Evolutionary conservation across 2,888 invertebrate species (phyloP).

Genomic region (Serripes groenlandicus): DNA sequence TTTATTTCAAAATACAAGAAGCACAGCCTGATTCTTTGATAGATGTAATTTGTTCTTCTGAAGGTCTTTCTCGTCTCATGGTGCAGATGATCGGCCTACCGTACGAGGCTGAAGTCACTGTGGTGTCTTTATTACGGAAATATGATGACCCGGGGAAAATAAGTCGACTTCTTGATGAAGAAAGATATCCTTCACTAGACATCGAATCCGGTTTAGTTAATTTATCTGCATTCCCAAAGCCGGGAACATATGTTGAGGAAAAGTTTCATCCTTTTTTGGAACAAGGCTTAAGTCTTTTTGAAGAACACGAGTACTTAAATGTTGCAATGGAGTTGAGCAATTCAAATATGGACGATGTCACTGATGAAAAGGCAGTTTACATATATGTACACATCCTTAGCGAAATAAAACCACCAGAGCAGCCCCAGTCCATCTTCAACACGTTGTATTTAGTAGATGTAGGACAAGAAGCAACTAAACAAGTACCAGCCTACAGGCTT

Average conservation of each 20-base stretch:
- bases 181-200: constrained; percentile 5
- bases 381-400: constrained; percentile 51
- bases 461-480: constrained; percentile 16
- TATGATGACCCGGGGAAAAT: neutral
- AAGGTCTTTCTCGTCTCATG: neutral
- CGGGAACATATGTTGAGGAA: constrained; percentile 58
- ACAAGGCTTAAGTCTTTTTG: constrained; percentile 37
- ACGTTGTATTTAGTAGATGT: constrained; percentile 17
- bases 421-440: neutral
- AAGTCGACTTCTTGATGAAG: neutral
- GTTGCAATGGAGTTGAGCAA: constrained; percentile 45
- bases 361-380: constrained; percentile 18
- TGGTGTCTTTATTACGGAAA: neutral
- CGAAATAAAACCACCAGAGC: neutral
- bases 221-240: constrained; percentile 43
- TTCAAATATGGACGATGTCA: neutral
- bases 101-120: neutral
- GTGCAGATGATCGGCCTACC: neutral
- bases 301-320: constrained; percentile 42
- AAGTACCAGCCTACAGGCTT: constrained; percentile 40
- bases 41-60: neutral
- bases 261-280: constrained; percentile 51
- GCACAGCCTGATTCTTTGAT: neutral
- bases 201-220: neutral
- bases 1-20: neutral